Percentiles rank a stretch among this genome's conserved stretches.
Conservation (phyloP, 2,888 invertebrate species). For the Cactoblastis cactorum region DNA sequence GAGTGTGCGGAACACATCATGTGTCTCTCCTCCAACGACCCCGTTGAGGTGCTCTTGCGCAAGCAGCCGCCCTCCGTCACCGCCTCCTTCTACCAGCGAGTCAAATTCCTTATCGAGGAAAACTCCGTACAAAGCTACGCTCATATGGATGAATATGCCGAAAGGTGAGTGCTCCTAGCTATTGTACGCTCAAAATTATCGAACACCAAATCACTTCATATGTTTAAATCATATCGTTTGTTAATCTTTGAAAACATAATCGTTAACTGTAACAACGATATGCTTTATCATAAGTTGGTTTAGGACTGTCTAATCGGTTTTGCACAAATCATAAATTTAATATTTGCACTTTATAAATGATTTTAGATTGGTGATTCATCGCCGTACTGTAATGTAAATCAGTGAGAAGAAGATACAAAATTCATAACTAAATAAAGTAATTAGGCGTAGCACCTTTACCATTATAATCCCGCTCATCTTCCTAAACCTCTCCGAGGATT, state of each 20-base stretch:
- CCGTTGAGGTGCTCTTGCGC: slow-evolving; percentile 95
- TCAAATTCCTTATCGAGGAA: slow-evolving; percentile 98
- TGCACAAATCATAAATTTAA: slow-evolving; percentile 66
- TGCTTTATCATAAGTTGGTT: slow-evolving; percentile 59
- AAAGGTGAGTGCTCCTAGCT: slow-evolving; percentile 88
- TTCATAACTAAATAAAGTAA: slow-evolving; percentile 56
- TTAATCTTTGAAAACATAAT: slow-evolving; percentile 2
- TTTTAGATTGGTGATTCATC: slow-evolving; percentile 70
- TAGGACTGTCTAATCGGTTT: slow-evolving; percentile 59
- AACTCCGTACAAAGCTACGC: slow-evolving; percentile 99
- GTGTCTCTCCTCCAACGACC: slow-evolving; percentile 97
- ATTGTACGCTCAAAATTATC: slow-evolving; percentile 36
- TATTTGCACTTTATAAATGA: slow-evolving; percentile 71
- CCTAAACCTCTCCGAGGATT: slow-evolving; percentile 78
- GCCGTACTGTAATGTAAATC: slow-evolving; percentile 59
- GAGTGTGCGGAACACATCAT: slow-evolving; percentile 94
- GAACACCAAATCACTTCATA: slow-evolving; percentile 68
- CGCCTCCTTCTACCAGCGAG: slow-evolving; percentile 97
- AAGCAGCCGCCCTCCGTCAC: slow-evolving; percentile 98
- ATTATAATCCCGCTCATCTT: slow-evolving; percentile 67
- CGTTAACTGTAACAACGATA: slow-evolving; percentile 34
- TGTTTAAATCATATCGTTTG: slow-evolving; percentile 61
- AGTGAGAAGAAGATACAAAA: slow-evolving; percentile 58
- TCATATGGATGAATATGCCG: slow-evolving; percentile 97
- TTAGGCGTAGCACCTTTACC: slow-evolving; percentile 72